Conservation (phyloP, 2,797 vertebrate genomes). For the Trachops cirrhosus region DNA sequence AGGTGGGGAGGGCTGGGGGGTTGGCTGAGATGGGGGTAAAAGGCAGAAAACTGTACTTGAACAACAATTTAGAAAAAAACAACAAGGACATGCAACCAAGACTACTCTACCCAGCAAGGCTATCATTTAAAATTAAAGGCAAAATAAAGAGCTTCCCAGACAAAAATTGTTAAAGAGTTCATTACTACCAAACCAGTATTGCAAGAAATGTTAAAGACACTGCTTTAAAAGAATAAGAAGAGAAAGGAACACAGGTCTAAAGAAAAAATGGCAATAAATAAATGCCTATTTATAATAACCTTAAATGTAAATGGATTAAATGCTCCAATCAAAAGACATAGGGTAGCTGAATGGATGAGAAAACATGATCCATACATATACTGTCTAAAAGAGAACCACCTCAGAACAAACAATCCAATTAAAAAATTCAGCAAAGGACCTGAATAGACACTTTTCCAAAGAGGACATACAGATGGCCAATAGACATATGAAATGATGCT, state of each 20-base stretch:
- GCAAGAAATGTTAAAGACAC: background rate
- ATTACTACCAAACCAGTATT: background rate
- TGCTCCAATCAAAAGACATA: background rate
- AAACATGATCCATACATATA: background rate
- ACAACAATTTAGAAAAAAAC: too few relatives aligned
- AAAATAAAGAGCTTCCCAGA: background rate
- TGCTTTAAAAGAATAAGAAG: background rate
- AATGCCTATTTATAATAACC: background rate
- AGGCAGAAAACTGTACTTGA: too few relatives aligned
- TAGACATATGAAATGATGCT: background rate
- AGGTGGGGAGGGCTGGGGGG: too few relatives aligned
- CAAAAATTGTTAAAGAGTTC: background rate
- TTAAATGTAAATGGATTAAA: background rate
- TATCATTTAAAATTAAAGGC: background rate
- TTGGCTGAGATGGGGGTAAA: too few relatives aligned
- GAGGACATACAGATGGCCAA: background rate
- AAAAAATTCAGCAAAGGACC: background rate
- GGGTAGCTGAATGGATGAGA: background rate
- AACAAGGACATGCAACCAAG: background rate
- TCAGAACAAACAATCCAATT: background rate
- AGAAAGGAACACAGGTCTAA: too few relatives aligned
- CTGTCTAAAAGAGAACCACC: background rate
- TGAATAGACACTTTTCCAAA: background rate
- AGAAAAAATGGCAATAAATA: background rate
- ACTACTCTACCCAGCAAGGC: background rate